These are phyloP conservation scores for Gibbula magus DNA, from an alignment of 2,888 invertebrate species.

Conservation along the genomic window DNA sequence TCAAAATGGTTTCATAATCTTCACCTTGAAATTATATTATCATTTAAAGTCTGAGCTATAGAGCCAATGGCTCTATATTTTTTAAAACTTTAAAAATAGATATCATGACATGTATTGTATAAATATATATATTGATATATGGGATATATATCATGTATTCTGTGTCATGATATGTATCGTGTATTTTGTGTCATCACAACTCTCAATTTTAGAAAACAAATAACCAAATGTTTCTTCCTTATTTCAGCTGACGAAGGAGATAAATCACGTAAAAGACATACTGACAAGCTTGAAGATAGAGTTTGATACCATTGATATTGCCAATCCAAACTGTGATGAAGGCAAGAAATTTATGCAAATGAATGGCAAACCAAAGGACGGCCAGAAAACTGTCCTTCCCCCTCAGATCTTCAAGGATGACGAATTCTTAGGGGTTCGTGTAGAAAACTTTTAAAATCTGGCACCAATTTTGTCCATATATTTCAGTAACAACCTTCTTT, in stretches of 20 bases:
- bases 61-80: too few species aligned
- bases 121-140: too few species aligned
- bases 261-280: constrained; percentile 94
- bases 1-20: too few species aligned
- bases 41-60: too few species aligned
- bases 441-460: too few species aligned
- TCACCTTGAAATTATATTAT: too few species aligned
- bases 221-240: background rate
- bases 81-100: too few species aligned
- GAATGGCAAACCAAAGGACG: constrained; percentile 77
- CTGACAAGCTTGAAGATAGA: constrained; percentile 92
- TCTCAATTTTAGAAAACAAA: background rate
- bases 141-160: too few species aligned
- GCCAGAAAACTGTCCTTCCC: constrained; percentile 77
- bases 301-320: constrained; percentile 94
- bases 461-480: too few species aligned
- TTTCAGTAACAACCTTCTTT: too few species aligned
- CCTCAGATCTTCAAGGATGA: constrained; percentile 96
- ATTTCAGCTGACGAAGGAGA: constrained; percentile 92
- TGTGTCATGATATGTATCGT: background rate
- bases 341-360: constrained; percentile 94
- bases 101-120: too few species aligned
- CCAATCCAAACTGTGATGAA: constrained; percentile 91
- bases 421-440: constrained; percentile 91
- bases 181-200: background rate